Percentiles rank a stretch among this genome's conserved stretches.
phyloP scores from a whole-genome alignment of 2,113 vertebrate species.

The Rhipidura dahli region DNA sequence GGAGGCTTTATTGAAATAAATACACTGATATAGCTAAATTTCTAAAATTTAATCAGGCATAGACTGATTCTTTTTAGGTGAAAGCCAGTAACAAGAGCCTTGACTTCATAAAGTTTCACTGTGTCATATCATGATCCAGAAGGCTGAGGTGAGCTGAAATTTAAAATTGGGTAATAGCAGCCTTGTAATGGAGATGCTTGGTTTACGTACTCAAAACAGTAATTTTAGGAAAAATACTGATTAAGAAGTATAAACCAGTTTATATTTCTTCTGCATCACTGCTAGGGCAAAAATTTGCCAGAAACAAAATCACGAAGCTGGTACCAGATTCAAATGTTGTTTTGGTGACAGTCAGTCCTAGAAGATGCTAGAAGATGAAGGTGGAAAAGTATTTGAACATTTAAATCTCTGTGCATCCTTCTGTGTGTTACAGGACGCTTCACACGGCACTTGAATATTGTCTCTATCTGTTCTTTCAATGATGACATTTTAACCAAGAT shows the following conservation, averaged over 20 bases:
- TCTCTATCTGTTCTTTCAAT: conserved; percentile 86
- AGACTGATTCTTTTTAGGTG: neutral
- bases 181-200: neutral
- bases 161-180: neutral
- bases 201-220: neutral
- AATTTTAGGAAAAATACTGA: neutral
- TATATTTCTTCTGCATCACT: neutral
- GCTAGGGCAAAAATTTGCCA: neutral
- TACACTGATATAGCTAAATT: neutral
- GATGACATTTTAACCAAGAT: conserved; percentile 87
- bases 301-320: neutral
- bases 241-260: neutral
- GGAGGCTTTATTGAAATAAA: neutral
- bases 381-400: neutral
- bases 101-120: neutral
- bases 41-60: neutral
- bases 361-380: neutral
- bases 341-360: neutral
- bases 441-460: conserved; percentile 86
- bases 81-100: neutral
- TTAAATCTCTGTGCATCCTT: neutral
- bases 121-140: neutral
- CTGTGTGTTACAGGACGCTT: conserved; percentile 80
- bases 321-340: neutral
- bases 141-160: neutral